phyloP scores from a whole-genome alignment of 2,797 vertebrate species.

The Miichthys miiuy region DNA sequence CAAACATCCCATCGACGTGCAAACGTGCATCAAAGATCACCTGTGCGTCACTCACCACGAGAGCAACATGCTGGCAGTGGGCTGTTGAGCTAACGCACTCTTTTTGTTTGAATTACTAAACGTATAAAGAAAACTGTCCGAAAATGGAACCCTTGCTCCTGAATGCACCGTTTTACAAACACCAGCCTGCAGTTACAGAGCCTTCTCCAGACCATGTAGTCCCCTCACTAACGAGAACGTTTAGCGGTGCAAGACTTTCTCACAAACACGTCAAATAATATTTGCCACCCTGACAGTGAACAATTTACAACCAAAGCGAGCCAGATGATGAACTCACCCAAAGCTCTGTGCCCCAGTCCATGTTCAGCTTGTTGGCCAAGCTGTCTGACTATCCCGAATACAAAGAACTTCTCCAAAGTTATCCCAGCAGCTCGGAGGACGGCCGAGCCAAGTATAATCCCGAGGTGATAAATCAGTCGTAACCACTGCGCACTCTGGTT shows the following conservation, averaged over 20 bases:
- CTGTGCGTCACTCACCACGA: neutral
- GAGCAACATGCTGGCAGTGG: constrained; percentile 22
- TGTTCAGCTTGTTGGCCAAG: constrained; percentile 75
- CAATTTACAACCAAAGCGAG: neutral
- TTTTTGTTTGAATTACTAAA: constrained; percentile 8
- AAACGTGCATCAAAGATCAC: neutral
- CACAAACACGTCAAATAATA: too few species aligned
- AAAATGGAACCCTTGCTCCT: neutral
- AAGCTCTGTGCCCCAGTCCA: constrained; percentile 90
- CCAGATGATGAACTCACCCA: constrained; percentile 83
- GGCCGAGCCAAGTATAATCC: constrained; percentile 58
- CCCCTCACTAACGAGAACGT: neutral
- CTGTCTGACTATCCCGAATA: constrained; percentile 69
- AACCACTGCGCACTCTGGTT: constrained; percentile 3
- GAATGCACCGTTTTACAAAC: constrained; percentile 38
- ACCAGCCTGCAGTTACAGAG: neutral
- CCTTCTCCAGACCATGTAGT: neutral
- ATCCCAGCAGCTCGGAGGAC: constrained; percentile 69
- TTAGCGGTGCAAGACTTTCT: neutral
- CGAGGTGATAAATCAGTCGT: constrained; percentile 43
- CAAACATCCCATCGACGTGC: neutral
- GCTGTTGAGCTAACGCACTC: neutral
- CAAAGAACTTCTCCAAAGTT: constrained; percentile 86
- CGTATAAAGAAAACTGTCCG: neutral
- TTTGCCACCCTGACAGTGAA: neutral